A percentile compares a stretch with the other conserved stretches of the same genome.
Conservation (phyloP, 64 coral and sea anemone genomes). For the Montipora cactus region DNA sequence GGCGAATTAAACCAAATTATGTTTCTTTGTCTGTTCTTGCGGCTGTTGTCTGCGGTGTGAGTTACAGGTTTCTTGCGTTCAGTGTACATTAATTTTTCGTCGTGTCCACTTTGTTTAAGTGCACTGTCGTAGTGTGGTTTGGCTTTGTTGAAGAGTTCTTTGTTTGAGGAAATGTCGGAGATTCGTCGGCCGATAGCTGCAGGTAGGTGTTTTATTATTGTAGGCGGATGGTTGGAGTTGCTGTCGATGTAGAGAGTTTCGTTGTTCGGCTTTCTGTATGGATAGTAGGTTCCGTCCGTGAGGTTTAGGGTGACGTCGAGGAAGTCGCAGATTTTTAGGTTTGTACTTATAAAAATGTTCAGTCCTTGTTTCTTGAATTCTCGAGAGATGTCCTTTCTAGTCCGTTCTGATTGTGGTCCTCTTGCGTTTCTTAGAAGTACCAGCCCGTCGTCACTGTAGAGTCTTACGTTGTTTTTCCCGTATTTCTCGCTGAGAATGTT, state of each 20-base stretch:
- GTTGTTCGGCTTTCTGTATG: too few relatives aligned
- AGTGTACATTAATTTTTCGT: too few relatives aligned
- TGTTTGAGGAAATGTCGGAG: not conserved
- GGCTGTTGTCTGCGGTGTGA: too few relatives aligned
- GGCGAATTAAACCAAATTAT: too few relatives aligned
- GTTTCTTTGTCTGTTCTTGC: too few relatives aligned
- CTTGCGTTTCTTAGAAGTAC: slow-evolving; percentile 36
- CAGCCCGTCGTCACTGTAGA: slow-evolving; percentile 21
- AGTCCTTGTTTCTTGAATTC: slow-evolving; percentile 18
- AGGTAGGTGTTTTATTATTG: slow-evolving; percentile 42
- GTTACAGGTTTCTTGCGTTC: too few relatives aligned
- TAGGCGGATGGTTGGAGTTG: slow-evolving; percentile 43
- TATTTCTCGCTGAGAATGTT: not conserved
- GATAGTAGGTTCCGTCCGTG: too few relatives aligned
- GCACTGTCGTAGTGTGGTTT: too few relatives aligned
- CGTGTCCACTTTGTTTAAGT: too few relatives aligned
- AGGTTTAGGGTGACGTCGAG: slow-evolving; percentile 20
- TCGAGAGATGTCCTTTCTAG: slow-evolving; percentile 32
- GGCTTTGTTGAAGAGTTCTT: not conserved
- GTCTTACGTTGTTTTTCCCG: slow-evolving; percentile 37
- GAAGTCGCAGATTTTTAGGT: slow-evolving; percentile 48
- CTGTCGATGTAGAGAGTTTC: too few relatives aligned
- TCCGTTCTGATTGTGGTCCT: slow-evolving; percentile 51
- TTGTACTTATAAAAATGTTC: not conserved
- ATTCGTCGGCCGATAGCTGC: slow-evolving; percentile 21